Evolutionary conservation across 2,113 vertebrate genomes (phyloP), one percentile per base, ranked within the genome.

Genomic region (Lepus timidus): DNA sequence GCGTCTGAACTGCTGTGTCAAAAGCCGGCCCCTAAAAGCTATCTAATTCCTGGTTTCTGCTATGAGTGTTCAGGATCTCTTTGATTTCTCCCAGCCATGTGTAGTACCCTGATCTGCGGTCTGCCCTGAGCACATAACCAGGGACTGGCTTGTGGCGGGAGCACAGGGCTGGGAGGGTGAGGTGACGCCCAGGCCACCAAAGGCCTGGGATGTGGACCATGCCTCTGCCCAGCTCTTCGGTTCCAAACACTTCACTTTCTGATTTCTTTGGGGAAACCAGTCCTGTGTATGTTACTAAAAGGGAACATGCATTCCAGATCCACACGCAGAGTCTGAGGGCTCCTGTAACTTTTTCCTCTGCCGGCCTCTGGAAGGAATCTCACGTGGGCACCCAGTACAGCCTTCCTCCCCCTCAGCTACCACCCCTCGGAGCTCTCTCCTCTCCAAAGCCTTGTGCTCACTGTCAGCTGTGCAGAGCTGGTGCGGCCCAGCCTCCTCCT

Each of bases 241-340:
- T 93, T 74, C 74, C 68, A 70, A 87, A 80, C 44, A 62, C 64
- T 0, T 65, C 85, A 82, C 58, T 55, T 9, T 12, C 8, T 62
- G 4, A 49, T 91, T 64, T 85, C 70, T 70, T 68, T 80, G 65
- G 82, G 65, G 29, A 80, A 83, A 67, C 5, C 9, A 39, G 85
- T 49, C n/a, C 49, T 58, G 17, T 68, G 36, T 51, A 31, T 86
- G 64, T 58, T 64, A 90, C 33, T 84, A 49, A 85, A 91, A 83
- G 67, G 6, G 75, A 89, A 71, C 31, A 22, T 49, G 17, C 55
- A 85, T 76, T 83, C 92, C 70, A 65, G 79, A 71, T 68, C 90
- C 90, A 62, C 7, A 23, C 0, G 49, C 67, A 23, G 67, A 31
- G 61, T 74, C 78, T 73, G 73, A 65, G 14, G 65, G 31, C 29